These are phyloP conservation scores for Hystrix cristata DNA, from an alignment of 2,113 vertebrate genomes.

Conservation along the genomic window DNA sequence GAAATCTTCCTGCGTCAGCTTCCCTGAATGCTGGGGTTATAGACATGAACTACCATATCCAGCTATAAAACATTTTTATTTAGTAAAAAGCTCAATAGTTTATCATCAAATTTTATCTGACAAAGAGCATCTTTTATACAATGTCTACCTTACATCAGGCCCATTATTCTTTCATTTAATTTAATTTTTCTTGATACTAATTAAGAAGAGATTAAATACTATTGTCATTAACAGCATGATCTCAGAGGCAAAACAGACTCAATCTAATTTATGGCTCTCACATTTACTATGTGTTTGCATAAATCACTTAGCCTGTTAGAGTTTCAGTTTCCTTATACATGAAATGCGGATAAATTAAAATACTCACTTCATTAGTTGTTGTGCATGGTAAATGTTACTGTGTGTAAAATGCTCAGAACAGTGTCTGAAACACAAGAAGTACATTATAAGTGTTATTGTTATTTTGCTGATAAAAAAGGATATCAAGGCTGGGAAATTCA, in stretches of 20 bases:
- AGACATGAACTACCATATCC: background rate
- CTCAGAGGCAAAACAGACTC: background rate
- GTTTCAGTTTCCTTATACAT: background rate
- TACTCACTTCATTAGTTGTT: background rate
- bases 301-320: background rate
- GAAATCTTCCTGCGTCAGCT: background rate
- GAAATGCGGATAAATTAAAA: constrained; percentile 18
- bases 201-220: constrained; percentile 15
- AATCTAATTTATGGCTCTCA: background rate
- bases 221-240: background rate
- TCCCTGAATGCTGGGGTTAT: background rate
- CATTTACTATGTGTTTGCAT: background rate
- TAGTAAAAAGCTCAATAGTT: background rate
- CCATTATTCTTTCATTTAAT: constrained; percentile 22
- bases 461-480: constrained; percentile 12
- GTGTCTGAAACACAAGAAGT: background rate
- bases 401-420: background rate
- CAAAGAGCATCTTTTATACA: constrained; percentile 3
- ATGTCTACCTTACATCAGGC: background rate
- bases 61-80: background rate
- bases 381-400: background rate
- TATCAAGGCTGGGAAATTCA: background rate
- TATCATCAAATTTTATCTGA: background rate
- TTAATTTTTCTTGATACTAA: constrained; percentile 30
- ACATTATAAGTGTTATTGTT: background rate